Percentiles rank a stretch among this genome's conserved stretches.
These are phyloP conservation scores for Cherax destructor DNA, from an alignment of 1,140 invertebrate genomes.

Conservation along the genomic window DNA sequence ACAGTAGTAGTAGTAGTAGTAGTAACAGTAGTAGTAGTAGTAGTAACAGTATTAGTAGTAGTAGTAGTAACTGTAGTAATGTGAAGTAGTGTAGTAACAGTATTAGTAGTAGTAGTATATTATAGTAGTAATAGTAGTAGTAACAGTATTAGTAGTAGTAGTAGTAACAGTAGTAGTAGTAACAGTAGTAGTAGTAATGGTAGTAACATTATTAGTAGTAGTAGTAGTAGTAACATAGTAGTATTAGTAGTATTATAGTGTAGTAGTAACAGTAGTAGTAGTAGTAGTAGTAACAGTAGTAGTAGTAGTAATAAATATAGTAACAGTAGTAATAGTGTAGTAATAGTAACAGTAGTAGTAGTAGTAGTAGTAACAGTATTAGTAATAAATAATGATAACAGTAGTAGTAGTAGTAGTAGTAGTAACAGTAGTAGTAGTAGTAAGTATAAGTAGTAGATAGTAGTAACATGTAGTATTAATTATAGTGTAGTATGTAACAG, in stretches of 20 bases:
- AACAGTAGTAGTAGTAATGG: background rate
- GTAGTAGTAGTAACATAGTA: too few relatives aligned
- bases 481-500: background rate
- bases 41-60: too few relatives aligned
- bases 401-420: constrained; percentile 18
- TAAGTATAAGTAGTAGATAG: constrained; percentile 4
- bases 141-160: too few relatives aligned
- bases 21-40: background rate
- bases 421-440: background rate
- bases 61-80: too few relatives aligned
- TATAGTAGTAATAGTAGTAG: too few relatives aligned
- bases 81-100: too few relatives aligned
- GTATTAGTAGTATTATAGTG: too few relatives aligned
- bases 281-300: background rate
- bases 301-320: too few relatives aligned
- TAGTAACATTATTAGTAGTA: background rate
- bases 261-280: background rate
- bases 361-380: constrained; percentile 11
- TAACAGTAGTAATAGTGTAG: background rate
- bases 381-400: background rate
- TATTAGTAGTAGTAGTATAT: too few relatives aligned
- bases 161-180: background rate
- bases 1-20: constrained; percentile 9
- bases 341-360: background rate
- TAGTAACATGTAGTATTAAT: constrained; percentile 8